Conservation (phyloP, 2,888 invertebrate species). For the Oithona nana region DNA sequence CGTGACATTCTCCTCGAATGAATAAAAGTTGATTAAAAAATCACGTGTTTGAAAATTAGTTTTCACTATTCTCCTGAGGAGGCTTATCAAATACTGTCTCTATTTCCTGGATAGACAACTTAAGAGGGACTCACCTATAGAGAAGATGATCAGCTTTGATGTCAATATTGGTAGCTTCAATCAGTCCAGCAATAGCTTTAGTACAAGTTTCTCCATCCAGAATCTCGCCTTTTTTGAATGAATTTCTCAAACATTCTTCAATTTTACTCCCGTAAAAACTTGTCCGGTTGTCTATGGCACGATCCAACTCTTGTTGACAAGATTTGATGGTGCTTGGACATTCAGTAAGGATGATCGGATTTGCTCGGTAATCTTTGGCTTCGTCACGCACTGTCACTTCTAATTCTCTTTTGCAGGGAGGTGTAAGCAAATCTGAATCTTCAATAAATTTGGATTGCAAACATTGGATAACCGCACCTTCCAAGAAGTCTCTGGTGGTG, state of each 20-base stretch:
- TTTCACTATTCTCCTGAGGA: not conserved
- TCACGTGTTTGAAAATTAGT: too few relatives aligned
- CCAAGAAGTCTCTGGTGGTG: slow-evolving; percentile 30
- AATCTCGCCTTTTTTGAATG: not conserved
- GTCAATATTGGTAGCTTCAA: slow-evolving; percentile 61
- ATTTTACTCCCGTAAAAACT: slow-evolving; percentile 43
- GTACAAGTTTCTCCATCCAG: slow-evolving; percentile 38
- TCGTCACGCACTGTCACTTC: not conserved
- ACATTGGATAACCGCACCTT: slow-evolving; percentile 65
- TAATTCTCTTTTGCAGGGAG: not conserved
- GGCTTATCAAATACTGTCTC: not conserved
- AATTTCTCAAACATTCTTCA: slow-evolving; percentile 33
- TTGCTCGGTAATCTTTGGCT: not conserved
- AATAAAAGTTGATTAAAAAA: too few relatives aligned
- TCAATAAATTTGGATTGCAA: slow-evolving; percentile 36
- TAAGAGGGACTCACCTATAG: slow-evolving; percentile 34
- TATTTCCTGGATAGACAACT: too few relatives aligned
- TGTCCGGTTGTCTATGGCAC: slow-evolving; percentile 63
- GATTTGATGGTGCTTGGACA: slow-evolving; percentile 34
- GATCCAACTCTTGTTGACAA: slow-evolving; percentile 46
- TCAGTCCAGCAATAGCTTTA: slow-evolving; percentile 66
- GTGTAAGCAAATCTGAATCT: not conserved
- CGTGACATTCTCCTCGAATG: too few relatives aligned
- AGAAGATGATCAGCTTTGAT: slow-evolving; percentile 85
- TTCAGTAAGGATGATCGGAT: not conserved